phyloP scores from a whole-genome alignment of 92 coral and sea anemone species.

The Chrysogorgia sp. region DNA sequence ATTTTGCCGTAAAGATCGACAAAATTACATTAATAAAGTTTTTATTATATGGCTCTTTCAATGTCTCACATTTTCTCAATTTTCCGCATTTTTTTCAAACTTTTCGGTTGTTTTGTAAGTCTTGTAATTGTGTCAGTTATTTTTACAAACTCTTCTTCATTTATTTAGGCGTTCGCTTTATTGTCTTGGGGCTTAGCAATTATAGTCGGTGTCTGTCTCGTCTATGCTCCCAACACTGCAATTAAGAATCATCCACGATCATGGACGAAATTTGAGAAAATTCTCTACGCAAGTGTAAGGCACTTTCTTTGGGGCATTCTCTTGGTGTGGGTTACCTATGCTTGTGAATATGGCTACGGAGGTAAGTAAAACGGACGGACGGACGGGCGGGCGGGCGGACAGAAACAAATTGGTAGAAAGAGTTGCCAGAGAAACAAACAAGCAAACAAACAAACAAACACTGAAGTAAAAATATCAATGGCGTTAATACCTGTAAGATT shows the following conservation, averaged over 20 bases:
- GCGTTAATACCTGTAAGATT: not conserved
- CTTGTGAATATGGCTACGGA: constrained; percentile 87
- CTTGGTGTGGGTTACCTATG: constrained; percentile 88
- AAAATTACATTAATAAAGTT: too few relatives aligned
- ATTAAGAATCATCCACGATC: constrained; percentile 56
- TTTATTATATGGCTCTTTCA: too few relatives aligned
- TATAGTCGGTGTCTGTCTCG: constrained; percentile 52
- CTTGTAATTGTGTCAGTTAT: not conserved
- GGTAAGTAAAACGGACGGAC: constrained; percentile 68
- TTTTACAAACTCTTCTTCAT: not conserved
- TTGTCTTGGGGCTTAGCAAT: constrained; percentile 67
- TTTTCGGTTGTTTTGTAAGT: too few relatives aligned
- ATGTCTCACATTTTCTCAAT: too few relatives aligned
- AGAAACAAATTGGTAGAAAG: too few relatives aligned
- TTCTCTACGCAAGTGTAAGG: constrained; percentile 67
- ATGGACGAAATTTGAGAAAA: constrained; percentile 67
- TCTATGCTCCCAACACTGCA: constrained; percentile 73
- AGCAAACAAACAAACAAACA: too few relatives aligned
- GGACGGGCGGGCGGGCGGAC: too few relatives aligned
- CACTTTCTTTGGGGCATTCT: constrained; percentile 78
- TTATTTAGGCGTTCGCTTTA: constrained; percentile 48
- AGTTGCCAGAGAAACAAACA: not conserved
- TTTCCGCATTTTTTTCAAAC: too few relatives aligned
- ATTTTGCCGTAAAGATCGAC: too few relatives aligned
- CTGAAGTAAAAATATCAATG: not conserved